A percentile compares a stretch with the other conserved stretches of the same genome.
These are phyloP conservation scores for Trachurus trachurus DNA, from an alignment of 2,797 vertebrate species.

Conservation along the genomic window DNA sequence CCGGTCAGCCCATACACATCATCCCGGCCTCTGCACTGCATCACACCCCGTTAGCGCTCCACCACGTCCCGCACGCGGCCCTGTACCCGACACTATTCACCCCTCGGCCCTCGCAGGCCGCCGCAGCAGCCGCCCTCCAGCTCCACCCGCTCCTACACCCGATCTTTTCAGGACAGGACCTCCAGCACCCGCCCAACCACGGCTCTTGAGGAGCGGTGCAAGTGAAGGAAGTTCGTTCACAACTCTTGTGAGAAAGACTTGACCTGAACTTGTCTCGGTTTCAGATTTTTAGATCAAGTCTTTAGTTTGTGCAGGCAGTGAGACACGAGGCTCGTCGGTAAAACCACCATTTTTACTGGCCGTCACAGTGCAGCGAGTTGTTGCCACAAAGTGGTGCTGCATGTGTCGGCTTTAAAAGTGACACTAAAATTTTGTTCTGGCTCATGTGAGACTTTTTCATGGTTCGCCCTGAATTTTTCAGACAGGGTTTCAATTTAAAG, in stretches of 20 bases:
- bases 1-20: conserved; percentile 98
- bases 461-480: conserved; percentile 43
- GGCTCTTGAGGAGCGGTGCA: conserved; percentile 89
- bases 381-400: conserved; percentile 67
- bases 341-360: conserved; percentile 39
- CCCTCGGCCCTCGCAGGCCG: conserved; percentile 89
- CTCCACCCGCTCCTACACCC: conserved; percentile 98
- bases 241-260: conserved; percentile 45
- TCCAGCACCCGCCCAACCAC: conserved; percentile 98
- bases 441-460: conserved; percentile 36
- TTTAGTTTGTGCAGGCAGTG: conserved; percentile 30
- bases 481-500: conserved; percentile 37
- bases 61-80: conserved; percentile 93
- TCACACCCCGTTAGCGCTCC: conserved; percentile 94
- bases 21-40: conserved; percentile 98
- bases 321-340: conserved; percentile 37
- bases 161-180: conserved; percentile 99
- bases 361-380: conserved; percentile 42
- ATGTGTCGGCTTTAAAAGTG: conserved; percentile 37
- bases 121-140: conserved; percentile 94
- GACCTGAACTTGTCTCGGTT: conserved; percentile 25
- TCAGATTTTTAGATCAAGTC: conserved; percentile 44
- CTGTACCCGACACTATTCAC: conserved; percentile 96
- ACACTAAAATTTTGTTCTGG: conserved; percentile 64
- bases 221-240: conserved; percentile 33